phyloP scores from a whole-genome alignment of 2,888 invertebrate species.

The Clivina fossor region DNA sequence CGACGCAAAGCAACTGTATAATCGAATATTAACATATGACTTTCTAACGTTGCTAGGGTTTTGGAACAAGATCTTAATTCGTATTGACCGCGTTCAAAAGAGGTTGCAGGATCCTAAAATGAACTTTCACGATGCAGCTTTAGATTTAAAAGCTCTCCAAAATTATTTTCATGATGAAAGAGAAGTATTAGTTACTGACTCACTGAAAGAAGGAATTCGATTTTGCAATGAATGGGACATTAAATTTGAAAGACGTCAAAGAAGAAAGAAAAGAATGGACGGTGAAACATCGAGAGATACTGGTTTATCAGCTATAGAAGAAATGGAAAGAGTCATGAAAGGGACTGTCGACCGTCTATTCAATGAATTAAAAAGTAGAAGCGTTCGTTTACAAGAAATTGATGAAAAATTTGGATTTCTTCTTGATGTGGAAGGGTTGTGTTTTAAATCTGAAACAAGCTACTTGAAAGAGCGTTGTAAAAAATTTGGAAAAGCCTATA shows the following conservation, averaged over 20 bases:
- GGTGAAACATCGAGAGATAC: slow-evolving; percentile 13
- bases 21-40: not conserved
- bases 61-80: no score
- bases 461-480: no score
- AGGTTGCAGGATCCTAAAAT: slow-evolving; percentile 10
- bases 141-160: slow-evolving; percentile 6
- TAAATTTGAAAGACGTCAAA: slow-evolving; percentile 6
- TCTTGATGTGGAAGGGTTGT: slow-evolving; percentile 7
- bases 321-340: slow-evolving; percentile 13
- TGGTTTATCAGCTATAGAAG: slow-evolving; percentile 2
- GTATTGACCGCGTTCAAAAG: slow-evolving; percentile 11
- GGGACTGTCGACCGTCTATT: slow-evolving; percentile 4
- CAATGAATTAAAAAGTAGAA: not conserved
- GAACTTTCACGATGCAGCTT: slow-evolving; percentile 15
- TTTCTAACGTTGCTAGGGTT: no score
- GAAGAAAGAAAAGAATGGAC: slow-evolving; percentile 8
- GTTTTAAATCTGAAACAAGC: no score
- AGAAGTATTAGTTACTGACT: not conserved
- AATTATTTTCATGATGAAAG: slow-evolving; percentile 14
- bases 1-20: slow-evolving; percentile 10
- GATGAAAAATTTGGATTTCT: slow-evolving; percentile 12
- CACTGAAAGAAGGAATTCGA: slow-evolving; percentile 4
- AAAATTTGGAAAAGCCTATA: no score
- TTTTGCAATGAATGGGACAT: slow-evolving; percentile 10
- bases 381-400: slow-evolving; percentile 2